Conservation (phyloP, 30 jellyfish, hydroid and myxozoan genomes). For the Aurelia aurita region DNA sequence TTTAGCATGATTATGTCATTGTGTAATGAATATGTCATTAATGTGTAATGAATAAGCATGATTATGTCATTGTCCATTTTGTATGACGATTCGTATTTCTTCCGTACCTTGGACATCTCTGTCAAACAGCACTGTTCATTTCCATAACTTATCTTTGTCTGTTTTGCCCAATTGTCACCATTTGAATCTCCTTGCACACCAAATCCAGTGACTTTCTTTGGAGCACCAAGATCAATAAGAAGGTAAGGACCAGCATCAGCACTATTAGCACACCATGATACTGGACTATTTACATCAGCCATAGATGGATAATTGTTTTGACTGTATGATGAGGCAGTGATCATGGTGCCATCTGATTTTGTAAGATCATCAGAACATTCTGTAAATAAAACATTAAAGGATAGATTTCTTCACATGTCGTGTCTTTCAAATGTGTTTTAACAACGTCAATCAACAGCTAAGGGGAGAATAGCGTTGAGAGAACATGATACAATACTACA, state of each 20-base stretch:
- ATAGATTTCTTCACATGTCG: too few species aligned
- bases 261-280: slow-evolving; percentile 24
- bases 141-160: slow-evolving; percentile 41
- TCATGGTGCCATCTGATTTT: not conserved
- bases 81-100: not conserved
- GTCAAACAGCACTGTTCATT: slow-evolving; percentile 2
- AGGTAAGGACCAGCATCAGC: slow-evolving; percentile 26
- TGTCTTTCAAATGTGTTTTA: too few species aligned
- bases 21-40: slow-evolving; percentile 39
- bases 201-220: slow-evolving; percentile 45
- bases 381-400: not conserved
- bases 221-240: slow-evolving; percentile 12
- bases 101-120: not conserved
- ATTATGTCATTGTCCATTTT: too few species aligned
- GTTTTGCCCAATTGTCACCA: slow-evolving; percentile 48
- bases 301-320: not conserved
- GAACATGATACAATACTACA: too few species aligned
- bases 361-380: slow-evolving; percentile 65
- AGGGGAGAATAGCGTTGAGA: too few species aligned
- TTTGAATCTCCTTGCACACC: slow-evolving; percentile 71
- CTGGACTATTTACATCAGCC: slow-evolving; percentile 8
- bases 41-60: too few species aligned
- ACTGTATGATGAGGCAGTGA: slow-evolving; percentile 48
- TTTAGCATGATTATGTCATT: slow-evolving; percentile 27
- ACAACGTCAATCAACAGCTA: too few species aligned